These are phyloP conservation scores for Actenoides lindsayi DNA, from an alignment of 2,113 vertebrate genomes.

Conservation along the genomic window DNA sequence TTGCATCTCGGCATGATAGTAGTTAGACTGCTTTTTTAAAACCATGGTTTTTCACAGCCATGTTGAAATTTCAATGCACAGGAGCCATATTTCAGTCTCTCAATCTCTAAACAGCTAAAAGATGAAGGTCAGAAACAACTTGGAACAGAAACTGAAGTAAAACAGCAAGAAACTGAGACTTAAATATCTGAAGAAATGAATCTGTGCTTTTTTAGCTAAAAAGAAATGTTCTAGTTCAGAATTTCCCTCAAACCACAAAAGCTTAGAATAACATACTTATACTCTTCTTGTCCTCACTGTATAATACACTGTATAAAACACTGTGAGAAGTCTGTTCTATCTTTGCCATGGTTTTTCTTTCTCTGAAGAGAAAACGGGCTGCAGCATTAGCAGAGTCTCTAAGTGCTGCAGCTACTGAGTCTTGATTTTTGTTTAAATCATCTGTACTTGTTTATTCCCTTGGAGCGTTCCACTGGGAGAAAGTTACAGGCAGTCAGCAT, in stretches of 20 bases:
- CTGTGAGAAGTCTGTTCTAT: background rate
- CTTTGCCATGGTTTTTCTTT: background rate
- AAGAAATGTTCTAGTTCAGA: slow-evolving; percentile 8
- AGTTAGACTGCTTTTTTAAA: background rate
- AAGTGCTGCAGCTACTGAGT: background rate
- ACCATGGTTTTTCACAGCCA: background rate
- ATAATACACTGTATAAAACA: background rate
- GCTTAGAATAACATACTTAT: slow-evolving; percentile 43
- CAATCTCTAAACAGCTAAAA: background rate
- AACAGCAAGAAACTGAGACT: background rate
- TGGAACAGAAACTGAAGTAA: slow-evolving; percentile 7
- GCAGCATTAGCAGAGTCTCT: background rate
- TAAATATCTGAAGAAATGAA: background rate
- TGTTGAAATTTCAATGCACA: background rate
- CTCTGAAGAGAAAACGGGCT: background rate
- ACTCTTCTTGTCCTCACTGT: background rate
- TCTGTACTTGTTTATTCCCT: slow-evolving; percentile 5
- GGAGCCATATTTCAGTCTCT: background rate
- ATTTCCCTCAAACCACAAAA: slow-evolving; percentile 29
- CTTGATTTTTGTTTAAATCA: background rate
- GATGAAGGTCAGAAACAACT: background rate
- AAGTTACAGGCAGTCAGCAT: background rate
- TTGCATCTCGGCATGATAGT: background rate
- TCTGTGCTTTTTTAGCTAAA: background rate
- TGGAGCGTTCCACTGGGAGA: background rate